Base-by-base conservation (phyloP, 2,797 vertebrate species). In the Artibeus lituratus region DNA sequence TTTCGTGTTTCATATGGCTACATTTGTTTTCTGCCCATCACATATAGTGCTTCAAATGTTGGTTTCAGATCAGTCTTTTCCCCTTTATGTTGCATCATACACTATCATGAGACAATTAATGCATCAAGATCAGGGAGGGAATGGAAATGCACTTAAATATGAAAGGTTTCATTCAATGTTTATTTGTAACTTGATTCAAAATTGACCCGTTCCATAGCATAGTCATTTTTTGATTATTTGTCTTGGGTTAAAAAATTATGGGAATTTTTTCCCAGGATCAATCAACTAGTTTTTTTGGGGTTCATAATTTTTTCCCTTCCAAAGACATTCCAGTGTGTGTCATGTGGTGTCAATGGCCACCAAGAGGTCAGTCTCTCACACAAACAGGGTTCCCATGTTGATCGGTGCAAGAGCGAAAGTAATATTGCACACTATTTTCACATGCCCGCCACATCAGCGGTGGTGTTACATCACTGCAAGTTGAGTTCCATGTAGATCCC, bases 221-320 rank as follows among this genome's bases (percentile, higher is more conserved):
- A 57, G 29, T 86, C 7, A 2, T 53, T 93, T 91, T 91, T 72
- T 87, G 15, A 53, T 59, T 37, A 18, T 32, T 55, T 78, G 3
- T 89, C 42, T 93, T 77, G 81, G 88, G 16, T 26, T 73, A 94
- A 85, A 96, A 72, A 86, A 96, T 97, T 49, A 85, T 51, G 65
- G 81, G 88, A 11, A 59, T 55, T 10, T 96, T 96, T 97, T 72
- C 92, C 32, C 83, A 96, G 92, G 95, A 97, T 96, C 62, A 87
- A 91, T 97, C 94, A 95, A 88, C 51, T 94, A 69, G 95, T 96
- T 98, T 97, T 87, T 70, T 96, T 76, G 82, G 73, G 93, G 10
- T 3, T 5, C 26, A 67, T 18, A 69, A 78, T 84, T 77, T 83
- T 81, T 49, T 19, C 16, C 18, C 35, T 14, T 83, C 70, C 12